Evolutionary conservation across 2,797 vertebrate species (phyloP).

Genomic region (Microhierax caerulescens): DNA sequence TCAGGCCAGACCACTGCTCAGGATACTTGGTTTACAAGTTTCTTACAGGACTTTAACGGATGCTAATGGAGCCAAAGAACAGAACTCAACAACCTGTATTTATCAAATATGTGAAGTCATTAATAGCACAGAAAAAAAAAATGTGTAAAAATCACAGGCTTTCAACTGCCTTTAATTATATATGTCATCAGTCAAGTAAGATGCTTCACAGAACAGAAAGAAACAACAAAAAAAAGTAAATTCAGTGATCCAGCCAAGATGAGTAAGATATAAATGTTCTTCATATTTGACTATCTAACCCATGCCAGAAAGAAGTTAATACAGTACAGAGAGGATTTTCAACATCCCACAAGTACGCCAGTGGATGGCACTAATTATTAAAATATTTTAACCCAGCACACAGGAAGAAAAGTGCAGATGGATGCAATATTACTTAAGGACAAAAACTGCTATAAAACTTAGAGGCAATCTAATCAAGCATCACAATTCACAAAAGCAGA

Average conservation of each 20-base stretch:
- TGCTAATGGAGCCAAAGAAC: neutral
- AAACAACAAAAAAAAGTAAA: neutral
- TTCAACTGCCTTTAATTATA: neutral
- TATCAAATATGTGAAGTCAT: neutral
- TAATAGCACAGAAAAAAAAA: neutral
- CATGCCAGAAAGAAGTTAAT: accelerated
- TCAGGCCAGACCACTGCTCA: neutral
- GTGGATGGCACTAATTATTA: neutral
- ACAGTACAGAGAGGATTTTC: neutral
- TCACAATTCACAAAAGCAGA: neutral
- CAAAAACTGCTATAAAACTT: neutral
- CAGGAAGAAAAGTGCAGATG: neutral
- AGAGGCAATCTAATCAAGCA: neutral
- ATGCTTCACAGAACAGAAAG: neutral
- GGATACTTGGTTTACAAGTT: neutral
- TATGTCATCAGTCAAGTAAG: neutral
- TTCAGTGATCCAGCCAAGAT: neutral
- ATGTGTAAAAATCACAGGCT: neutral
- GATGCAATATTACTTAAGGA: neutral
- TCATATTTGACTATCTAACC: neutral
- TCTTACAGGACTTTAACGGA: neutral
- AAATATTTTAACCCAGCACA: neutral
- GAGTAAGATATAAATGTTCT: neutral
- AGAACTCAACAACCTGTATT: neutral
- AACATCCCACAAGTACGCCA: neutral